Percentiles rank a stretch among this genome's conserved stretches.
phyloP scores from a whole-genome alignment of 1,140 invertebrate genomes.

The Bilobella aurantiaca region DNA sequence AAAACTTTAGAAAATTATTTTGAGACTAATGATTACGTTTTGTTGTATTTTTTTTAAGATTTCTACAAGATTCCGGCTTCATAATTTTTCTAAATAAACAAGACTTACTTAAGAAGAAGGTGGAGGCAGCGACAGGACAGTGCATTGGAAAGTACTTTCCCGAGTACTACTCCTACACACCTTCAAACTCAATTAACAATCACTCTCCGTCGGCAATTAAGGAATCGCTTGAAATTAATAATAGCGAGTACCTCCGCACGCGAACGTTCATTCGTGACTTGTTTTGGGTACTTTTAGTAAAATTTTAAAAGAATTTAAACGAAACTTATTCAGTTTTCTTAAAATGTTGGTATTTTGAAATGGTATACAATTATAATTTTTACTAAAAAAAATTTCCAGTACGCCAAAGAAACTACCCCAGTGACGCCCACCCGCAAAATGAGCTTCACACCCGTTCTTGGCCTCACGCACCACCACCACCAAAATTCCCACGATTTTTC shows the following conservation, averaged over 20 bases:
- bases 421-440: conserved; percentile 12
- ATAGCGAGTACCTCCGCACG: conserved; percentile 53
- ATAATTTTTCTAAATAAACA: conserved; percentile 76
- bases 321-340: neutral
- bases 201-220: neutral
- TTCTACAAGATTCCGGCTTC: conserved; percentile 58
- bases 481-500: no score
- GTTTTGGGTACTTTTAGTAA: conserved; percentile 49
- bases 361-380: no score
- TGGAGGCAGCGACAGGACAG: conserved; percentile 53
- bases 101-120: conserved; percentile 61
- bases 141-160: conserved; percentile 55
- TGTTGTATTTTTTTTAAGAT: conserved; percentile 44
- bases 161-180: conserved; percentile 47
- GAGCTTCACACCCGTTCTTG: conserved; percentile 20
- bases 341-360: no score
- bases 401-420: conserved; percentile 19
- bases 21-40: neutral
- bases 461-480: conserved; percentile 10
- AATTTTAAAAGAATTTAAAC: conserved; percentile 1
- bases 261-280: conserved; percentile 57
- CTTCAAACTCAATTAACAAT: neutral
- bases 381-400: conserved; percentile 15
- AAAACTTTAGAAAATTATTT: neutral
- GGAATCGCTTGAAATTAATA: no score